These are phyloP conservation scores for Tetrax tetrax DNA, from an alignment of 2,113 vertebrate genomes.

Conservation along the genomic window DNA sequence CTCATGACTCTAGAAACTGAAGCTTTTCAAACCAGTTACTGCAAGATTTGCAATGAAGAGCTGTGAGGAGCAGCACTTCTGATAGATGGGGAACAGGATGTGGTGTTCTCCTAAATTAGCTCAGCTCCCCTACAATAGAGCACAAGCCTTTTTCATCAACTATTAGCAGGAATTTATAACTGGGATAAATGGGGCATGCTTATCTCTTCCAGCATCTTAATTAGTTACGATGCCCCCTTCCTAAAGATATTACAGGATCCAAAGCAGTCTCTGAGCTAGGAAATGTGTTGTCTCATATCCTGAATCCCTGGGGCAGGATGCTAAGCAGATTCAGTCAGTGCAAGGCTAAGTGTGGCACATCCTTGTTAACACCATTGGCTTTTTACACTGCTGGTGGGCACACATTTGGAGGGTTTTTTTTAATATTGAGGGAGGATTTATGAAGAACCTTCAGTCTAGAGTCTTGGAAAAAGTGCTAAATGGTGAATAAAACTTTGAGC, in stretches of 20 bases:
- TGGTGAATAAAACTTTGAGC: neutral
- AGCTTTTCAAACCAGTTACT: neutral
- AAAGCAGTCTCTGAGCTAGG: neutral
- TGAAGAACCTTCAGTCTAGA: neutral
- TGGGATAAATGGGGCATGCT: neutral
- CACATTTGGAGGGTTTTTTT: neutral
- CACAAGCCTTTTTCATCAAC: neutral
- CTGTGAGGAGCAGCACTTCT: neutral
- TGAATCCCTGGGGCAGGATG: neutral
- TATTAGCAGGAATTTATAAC: neutral
- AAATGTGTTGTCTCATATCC: neutral
- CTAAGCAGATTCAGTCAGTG: neutral
- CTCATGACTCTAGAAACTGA: neutral
- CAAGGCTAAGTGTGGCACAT: neutral
- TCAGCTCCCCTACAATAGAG: neutral
- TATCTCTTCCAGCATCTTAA: neutral
- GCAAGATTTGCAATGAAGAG: neutral
- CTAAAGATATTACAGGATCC: neutral
- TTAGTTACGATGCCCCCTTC: neutral
- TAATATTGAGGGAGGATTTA: neutral
- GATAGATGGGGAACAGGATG: neutral
- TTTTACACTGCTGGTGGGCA: neutral
- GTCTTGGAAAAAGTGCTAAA: neutral
- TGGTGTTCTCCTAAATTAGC: neutral
- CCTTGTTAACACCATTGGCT: neutral